Evolutionary conservation across 2,113 vertebrate genomes (phyloP), one percentile per base, ranked within the genome.

Genomic region (Paramisgurnus dabryanus): DNA sequence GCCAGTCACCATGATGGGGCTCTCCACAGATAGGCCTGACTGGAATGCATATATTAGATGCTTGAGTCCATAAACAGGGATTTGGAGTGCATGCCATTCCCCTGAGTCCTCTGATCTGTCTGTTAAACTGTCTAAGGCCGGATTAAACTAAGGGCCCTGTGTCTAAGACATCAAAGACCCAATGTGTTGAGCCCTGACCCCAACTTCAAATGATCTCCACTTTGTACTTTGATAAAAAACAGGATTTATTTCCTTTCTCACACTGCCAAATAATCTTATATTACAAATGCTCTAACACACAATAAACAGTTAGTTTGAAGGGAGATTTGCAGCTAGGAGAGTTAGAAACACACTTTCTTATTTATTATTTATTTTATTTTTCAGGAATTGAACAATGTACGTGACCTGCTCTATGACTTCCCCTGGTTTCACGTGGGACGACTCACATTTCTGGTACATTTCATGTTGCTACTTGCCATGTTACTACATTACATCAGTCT

Each of bases 351-450:
- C 5, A 45, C 8, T 45, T 2, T 7, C 43, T 45, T 45, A 53
- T 53, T 57, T 15, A 5, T 57, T 89, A 67, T 87, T 47, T 80
- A n/a, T 86, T 87, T 80, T 80, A 82, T 70, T 86, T 86, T 86
- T n/a, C 80, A 97, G 96, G 95, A 96, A 87, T 89, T 88, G 75
- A 93, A 93, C 87, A 94, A 91, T 3, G 15, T 92, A 3, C 91
- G 91, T 4, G 92, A 95, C 85, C 91, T 95, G 90, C 92, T 96
- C 11, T 95, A 94, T 0, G 93, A 97, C 89, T 95, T 98, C 78
- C 95, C 95, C 67, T 97, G 95, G 95, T 91, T 93, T 0, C 92
- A 93, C 60, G 91, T 97, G 0, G 94, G 94, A 68, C 95, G 95
- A 71, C 92, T 97, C 87, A 95, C 94, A 0, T 96, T 96, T 83